A percentile compares a stretch with the other conserved stretches of the same genome.
Conservation (phyloP, 2,888 invertebrate species). For the Andricus curvator region DNA sequence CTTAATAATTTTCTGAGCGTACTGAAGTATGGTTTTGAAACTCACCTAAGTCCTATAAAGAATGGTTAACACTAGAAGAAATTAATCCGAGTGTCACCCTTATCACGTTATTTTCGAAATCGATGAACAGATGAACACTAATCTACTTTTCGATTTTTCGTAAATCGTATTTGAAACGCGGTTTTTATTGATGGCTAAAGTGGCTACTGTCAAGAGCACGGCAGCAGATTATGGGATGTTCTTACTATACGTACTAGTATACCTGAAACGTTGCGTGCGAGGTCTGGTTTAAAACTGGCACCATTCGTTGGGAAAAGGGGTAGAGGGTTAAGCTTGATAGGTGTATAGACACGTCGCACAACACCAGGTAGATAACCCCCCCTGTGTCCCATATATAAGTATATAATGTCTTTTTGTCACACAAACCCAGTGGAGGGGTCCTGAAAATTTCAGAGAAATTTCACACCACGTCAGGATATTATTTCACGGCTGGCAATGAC, state of each 20-base stretch:
- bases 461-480: slow-evolving; percentile 35
- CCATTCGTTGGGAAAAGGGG: slow-evolving; percentile 59
- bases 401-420: slow-evolving; percentile 37
- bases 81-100: slow-evolving; percentile 3
- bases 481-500: slow-evolving; percentile 30
- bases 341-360: slow-evolving; percentile 43
- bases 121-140: slow-evolving; percentile 44
- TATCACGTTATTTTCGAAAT: slow-evolving; percentile 5
- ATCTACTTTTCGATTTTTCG: slow-evolving; percentile 56
- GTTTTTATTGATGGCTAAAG: slow-evolving; percentile 51
- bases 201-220: slow-evolving; percentile 36
- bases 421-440: neutral
- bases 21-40: neutral
- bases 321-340: slow-evolving; percentile 18
- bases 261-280: slow-evolving; percentile 72
- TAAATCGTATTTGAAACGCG: slow-evolving; percentile 34
- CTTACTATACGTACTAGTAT: slow-evolving; percentile 54
- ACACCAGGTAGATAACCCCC: slow-evolving; percentile 45
- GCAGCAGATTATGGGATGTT: slow-evolving; percentile 67
- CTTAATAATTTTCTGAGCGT: too few relatives aligned
- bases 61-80: neutral
- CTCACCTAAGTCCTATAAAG: neutral
- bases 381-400: slow-evolving; percentile 32
- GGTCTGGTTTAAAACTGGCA: slow-evolving; percentile 75
- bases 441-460: slow-evolving; percentile 37